These are phyloP conservation scores for Aythya baeri DNA, from an alignment of 2,113 vertebrate genomes.

Conservation along the genomic window DNA sequence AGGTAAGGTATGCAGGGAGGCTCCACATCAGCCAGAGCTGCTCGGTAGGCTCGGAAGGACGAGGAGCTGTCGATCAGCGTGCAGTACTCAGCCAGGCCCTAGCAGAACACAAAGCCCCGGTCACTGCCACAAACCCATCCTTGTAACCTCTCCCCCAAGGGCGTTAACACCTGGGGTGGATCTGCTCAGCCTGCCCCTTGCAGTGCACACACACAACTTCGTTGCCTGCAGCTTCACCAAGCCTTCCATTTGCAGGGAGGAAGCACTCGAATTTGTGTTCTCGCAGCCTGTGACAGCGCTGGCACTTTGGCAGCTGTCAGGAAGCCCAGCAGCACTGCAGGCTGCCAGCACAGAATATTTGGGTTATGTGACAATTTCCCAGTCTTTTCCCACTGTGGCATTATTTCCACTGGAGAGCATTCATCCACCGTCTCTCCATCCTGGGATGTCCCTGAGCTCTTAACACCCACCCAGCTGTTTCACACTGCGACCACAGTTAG, in stretches of 20 bases:
- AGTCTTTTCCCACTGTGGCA: not conserved
- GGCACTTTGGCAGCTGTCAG: not conserved
- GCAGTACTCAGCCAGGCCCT: slow-evolving; percentile 98
- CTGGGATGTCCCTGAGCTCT: not conserved
- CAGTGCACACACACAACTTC: accelerated
- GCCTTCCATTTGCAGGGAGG: not conserved
- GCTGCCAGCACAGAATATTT: not conserved
- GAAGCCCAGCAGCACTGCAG: not conserved
- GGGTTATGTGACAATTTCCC: too few relatives aligned
- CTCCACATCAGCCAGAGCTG: slow-evolving; percentile 94
- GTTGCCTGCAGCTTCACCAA: not conserved
- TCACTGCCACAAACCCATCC: not conserved
- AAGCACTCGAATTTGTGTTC: not conserved
- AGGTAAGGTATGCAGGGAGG: slow-evolving; percentile 97
- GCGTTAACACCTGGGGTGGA: too few relatives aligned
- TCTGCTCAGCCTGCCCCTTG: not conserved
- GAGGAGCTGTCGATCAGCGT: slow-evolving; percentile 98
- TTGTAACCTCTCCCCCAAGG: not conserved
- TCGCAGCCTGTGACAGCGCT: not conserved
- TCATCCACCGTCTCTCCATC: not conserved
- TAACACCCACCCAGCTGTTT: not conserved
- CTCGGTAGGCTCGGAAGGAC: slow-evolving; percentile 96
- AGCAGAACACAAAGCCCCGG: not conserved
- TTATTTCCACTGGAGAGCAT: not conserved
- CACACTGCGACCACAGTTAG: accelerated